Conservation (phyloP, 2,113 vertebrate genomes). For the Grallaria varia region DNA sequence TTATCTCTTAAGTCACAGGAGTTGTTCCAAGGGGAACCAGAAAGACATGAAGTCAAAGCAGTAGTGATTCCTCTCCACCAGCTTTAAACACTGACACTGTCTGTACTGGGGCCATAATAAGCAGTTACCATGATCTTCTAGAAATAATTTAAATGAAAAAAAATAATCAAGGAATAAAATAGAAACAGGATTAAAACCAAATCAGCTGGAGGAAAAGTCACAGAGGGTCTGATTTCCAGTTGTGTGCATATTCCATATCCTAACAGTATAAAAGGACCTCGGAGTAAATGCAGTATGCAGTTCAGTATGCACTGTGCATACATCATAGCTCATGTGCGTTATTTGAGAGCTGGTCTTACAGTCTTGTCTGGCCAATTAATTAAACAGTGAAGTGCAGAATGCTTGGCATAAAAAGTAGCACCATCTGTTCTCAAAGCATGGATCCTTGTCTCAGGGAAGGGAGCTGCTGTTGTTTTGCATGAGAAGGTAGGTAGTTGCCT, state of each 20-base stretch:
- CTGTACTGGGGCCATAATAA: neutral
- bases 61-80: neutral
- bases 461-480: conserved; percentile 34
- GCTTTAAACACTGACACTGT: neutral
- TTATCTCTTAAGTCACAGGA: neutral
- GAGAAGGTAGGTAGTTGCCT: conserved; percentile 16
- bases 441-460: conserved; percentile 12
- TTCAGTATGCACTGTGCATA: neutral
- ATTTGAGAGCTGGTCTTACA: neutral
- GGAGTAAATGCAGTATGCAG: neutral
- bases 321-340: accelerated
- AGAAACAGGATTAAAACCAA: neutral
- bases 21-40: neutral
- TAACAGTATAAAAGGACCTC: neutral
- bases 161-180: neutral
- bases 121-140: neutral
- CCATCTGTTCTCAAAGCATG: conserved; percentile 50
- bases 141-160: neutral
- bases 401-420: conserved; percentile 16
- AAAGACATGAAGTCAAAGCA: neutral
- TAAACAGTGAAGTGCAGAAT: conserved; percentile 21
- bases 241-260: neutral
- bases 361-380: conserved; percentile 14
- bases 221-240: neutral
- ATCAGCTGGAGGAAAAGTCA: neutral